phyloP scores from a whole-genome alignment of 30 jellyfish, hydroid and myxozoan genomes.

The Aurelia coerulea region DNA sequence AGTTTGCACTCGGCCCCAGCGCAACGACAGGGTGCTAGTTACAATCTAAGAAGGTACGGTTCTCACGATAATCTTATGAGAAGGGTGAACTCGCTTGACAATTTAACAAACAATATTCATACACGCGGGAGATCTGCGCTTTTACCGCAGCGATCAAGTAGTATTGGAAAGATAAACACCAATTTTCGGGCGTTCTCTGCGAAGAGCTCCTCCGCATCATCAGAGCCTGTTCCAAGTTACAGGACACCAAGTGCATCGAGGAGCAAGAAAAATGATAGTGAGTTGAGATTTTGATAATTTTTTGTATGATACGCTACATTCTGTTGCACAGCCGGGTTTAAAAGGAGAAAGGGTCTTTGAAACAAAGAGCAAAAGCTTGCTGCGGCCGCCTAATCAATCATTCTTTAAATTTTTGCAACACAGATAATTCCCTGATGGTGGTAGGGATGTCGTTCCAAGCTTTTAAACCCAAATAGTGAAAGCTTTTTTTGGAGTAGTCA shows the following conservation, averaged over 20 bases:
- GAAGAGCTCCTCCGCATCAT: conserved; percentile 3
- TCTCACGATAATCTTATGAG: conserved; percentile 69
- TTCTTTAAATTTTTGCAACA: too few species aligned
- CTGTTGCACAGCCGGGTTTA: too few species aligned
- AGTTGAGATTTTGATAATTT: not conserved
- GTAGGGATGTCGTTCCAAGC: too few species aligned
- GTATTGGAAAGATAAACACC: conserved; percentile 35
- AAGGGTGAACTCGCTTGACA: conserved; percentile 70
- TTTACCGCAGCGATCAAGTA: conserved; percentile 60
- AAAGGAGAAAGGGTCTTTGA: too few species aligned
- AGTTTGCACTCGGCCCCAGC: conserved; percentile 20
- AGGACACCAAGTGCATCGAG: conserved; percentile 40
- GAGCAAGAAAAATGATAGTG: conserved; percentile 44
- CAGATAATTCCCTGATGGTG: too few species aligned
- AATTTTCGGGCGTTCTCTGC: conserved; percentile 52
- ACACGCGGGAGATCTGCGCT: conserved; percentile 71
- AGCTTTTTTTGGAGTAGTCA: too few species aligned
- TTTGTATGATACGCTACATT: too few species aligned
- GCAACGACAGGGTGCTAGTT: conserved; percentile 8
- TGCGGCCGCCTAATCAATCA: too few species aligned
- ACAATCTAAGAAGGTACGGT: conserved; percentile 68
- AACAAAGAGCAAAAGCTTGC: too few species aligned
- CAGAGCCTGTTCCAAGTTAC: conserved; percentile 41
- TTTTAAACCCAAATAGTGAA: too few species aligned
- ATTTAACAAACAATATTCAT: conserved; percentile 16